Evolutionary conservation across 2,113 vertebrate genomes (phyloP), one percentile per base, ranked within the genome.

Genomic region (Ploceus nigricollis): DNA sequence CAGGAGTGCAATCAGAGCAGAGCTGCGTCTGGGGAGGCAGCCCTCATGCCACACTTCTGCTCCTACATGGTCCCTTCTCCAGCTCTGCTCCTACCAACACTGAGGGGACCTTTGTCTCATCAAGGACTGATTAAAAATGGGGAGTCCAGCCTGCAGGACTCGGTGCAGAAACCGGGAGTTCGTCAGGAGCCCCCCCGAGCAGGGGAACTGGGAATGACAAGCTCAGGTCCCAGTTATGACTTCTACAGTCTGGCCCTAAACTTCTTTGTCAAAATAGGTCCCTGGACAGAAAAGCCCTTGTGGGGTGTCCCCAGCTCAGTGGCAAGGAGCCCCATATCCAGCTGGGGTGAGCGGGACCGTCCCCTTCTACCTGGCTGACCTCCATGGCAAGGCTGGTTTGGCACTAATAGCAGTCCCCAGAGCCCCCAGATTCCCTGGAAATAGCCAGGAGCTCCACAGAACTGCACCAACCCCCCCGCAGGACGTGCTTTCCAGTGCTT

Each of bases 401-500:
- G 42, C 31, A 75, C 18, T 8, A 11, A 54, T 2, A 37, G 50
- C 50, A 63, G 17, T 17, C 24, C n/a, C 22, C 48, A 82, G 78
- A 92, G 24, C 31, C 28, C 56, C 54, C 10, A 70, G 2, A 75
- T 23, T 23, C 40, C 50, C 37, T 61, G 51, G 75, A 82, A 91
- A 91, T 3, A 83, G 44, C 53, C 51, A 71, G 88, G 79, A 93
- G 54, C 66, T 57, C 35, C 61, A 79, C 63, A 31, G 45, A 60
- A 2, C 48, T 31, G n/a, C n/a, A 40, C 31, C 30, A 57, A 8
- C 58, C 9, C 42, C 71, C 42, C 50, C 2, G 0, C 75, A 88
- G 24, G 50, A 50, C 54, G 35, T 93, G 90, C 65, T 81, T 93
- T 90, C 81, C 93, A 83, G 24, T 47, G 78, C 77, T 54, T 71